Evolutionary conservation across 2,797 vertebrate species (phyloP), one percentile per base, ranked within the genome.

Genomic region (Myotis findleyi): DNA sequence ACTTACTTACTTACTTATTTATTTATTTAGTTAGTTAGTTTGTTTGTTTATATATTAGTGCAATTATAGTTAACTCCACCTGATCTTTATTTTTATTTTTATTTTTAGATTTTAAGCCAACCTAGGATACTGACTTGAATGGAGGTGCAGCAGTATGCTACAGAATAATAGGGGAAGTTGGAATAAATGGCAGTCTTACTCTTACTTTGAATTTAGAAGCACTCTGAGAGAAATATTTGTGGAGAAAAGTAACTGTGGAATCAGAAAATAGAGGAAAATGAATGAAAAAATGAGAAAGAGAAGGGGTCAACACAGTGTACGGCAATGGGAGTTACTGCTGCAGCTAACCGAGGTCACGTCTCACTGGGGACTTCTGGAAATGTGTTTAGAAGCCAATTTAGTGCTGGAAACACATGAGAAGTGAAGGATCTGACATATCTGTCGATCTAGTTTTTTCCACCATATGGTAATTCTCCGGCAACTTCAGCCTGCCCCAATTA

Each of bases 261-360:
- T 90, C 7, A 73, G 21, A 12, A 75, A 72, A 49, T 11, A 23
- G 7, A 25, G 36, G 7, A 21, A 49, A 93, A 84, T 6, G 10
- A 53, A 12, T 20, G 1, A 1, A 68, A 38, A 53, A 76, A 13
- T 69, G 2, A 88, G 38, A 76, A 3, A 21, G 1, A 5, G 4
- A 17, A 59, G 17, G 7, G 7, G 3, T 20, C 5, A 27, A 23
- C 9, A 47, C 0, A n/a, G 8, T 30, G 21, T 12, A 9, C 18
- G 30, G 30, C 41, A 17, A 0, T 20, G 7, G 14, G 66, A 93
- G 21, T 76, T 57, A n/a, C 1, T 55, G 7, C 17, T 44, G 0
- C 18, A 18, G 3, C 6, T 51, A 21, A 44, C 16, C 3, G 17
- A 49, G 17, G 11, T 16, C 11, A 25, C 0, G 0, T 49, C 4